Base-by-base conservation (phyloP, 2,888 invertebrate species). In the Hydroisotoma schaefferi region DNA sequence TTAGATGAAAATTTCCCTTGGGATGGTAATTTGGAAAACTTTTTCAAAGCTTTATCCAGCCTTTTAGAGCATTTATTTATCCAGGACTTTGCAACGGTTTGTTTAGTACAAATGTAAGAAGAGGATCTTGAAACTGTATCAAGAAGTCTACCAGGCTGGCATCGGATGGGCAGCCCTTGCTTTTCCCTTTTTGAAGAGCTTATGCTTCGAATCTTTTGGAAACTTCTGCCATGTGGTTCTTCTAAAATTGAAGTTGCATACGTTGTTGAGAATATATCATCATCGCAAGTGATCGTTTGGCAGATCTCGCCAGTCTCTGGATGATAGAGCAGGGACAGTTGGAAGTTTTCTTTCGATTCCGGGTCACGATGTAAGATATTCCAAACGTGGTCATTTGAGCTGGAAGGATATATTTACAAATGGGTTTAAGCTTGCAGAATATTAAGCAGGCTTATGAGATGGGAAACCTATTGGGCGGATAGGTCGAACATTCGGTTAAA, bases 221-320 rank as follows among this genome's bases (percentile, higher is more conserved):
- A n/a, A n/a, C n/a, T n/a, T n/a, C n/a, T n/a, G n/a, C n/a, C n/a
- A 10, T 33, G 33, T 33, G 33, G 33, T 8, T 6, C 27, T 49
- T 49, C 28, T n/a, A n/a, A n/a, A n/a, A n/a, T n/a, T 25, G 49
- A 49, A 5, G 49, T 28, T 5, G 49, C 12, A 20, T 28, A 49
- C 6, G n/a, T 5, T 4, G 49, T 49, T 8, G 18, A 29, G 49
- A 28, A 49, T 22, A 49, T 28, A 20, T 26, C n/a, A n/a, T 49
- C 29, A 28, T 28, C 5, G 23, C 27, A 49, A 6, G 27, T 6
- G 10, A 49, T 18, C 4, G 49, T 49, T 20, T 49, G 49, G 6
- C 26, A 28, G 20, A 49, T 29, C 5, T 49, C 49, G 4, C 49
- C 49, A 6, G 27, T 49, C 20, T 49, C 49, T 6, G 49, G 49